A percentile compares a stretch with the other conserved stretches of the same genome.
Evolutionary conservation across 30 jellyfish, hydroid and myxozoan genomes (phyloP).

Genomic region (Chrysaora quinquecirrha): DNA sequence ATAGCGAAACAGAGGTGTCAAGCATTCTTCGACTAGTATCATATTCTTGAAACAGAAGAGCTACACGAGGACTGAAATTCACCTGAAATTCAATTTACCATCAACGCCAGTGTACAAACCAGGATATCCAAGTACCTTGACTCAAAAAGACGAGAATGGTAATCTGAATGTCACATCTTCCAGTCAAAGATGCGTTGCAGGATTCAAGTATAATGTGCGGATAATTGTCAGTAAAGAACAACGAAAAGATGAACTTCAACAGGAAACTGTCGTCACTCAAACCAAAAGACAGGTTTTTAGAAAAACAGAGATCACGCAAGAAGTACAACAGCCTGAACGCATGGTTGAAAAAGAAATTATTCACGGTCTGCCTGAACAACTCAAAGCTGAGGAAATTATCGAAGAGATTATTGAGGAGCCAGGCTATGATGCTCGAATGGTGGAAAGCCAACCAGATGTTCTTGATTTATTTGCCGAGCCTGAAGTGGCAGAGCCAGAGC

Average conservation of each 20-base stretch:
- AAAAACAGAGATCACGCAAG: neutral
- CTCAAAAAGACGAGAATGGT: constrained; percentile 7
- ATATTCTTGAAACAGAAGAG: neutral
- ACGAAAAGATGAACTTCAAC: neutral
- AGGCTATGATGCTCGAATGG: too few relatives aligned
- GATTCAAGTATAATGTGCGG: constrained; percentile 1
- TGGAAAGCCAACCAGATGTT: too few relatives aligned
- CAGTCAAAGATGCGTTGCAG: neutral
- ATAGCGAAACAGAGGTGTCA: neutral
- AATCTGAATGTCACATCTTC: neutral
- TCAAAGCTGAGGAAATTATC: too few relatives aligned
- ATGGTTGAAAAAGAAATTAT: neutral
- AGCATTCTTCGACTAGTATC: neutral
- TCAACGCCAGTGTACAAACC: neutral
- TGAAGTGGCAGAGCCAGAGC: neutral
- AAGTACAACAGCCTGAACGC: neutral
- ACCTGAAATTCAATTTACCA: constrained; percentile 5
- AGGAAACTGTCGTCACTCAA: neutral
- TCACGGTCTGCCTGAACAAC: too few relatives aligned
- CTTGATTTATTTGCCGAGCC: neutral
- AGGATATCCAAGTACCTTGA: neutral
- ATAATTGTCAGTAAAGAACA: neutral
- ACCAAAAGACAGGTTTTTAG: neutral
- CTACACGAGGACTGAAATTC: neutral
- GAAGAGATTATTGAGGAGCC: too few relatives aligned